Conservation (phyloP, 2,888 invertebrate genomes). For the Liposcelis brunnea region DNA sequence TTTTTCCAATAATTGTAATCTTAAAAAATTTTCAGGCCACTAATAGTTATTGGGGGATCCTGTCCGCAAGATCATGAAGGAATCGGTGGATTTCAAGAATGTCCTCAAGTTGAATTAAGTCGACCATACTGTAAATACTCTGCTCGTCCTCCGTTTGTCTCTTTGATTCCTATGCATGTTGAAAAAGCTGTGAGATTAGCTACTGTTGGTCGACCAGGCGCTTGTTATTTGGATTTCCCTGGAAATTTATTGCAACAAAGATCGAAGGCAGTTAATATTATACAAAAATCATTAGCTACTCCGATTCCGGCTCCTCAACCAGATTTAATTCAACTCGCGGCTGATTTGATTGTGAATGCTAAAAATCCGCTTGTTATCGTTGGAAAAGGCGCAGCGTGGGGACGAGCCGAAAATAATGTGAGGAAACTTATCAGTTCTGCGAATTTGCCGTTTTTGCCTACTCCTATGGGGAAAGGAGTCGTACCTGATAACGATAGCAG, state of each 20-base stretch:
- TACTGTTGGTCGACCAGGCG: constrained; percentile 78
- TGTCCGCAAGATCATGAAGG: constrained; percentile 84
- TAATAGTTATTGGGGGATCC: constrained; percentile 83
- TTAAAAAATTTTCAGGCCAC: constrained; percentile 38
- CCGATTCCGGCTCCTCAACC: constrained; percentile 54
- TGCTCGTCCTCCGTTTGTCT: constrained; percentile 65
- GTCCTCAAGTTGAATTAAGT: constrained; percentile 74
- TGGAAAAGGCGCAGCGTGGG: constrained; percentile 81
- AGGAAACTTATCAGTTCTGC: constrained; percentile 49
- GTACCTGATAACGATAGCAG: constrained; percentile 23
- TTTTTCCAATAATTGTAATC: constrained; percentile 1
- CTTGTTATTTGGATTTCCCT: constrained; percentile 78
- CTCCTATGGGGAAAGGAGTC: constrained; percentile 73
- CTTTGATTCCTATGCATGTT: constrained; percentile 72
- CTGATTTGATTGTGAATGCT: constrained; percentile 47
- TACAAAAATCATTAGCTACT: constrained; percentile 33
- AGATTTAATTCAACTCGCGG: constrained; percentile 47
- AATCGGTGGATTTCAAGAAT: constrained; percentile 93
- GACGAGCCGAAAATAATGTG: constrained; percentile 54
- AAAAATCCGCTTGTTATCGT: constrained; percentile 73
- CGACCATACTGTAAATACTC: constrained; percentile 85
- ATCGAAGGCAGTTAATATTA: constrained; percentile 23
- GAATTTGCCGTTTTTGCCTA: constrained; percentile 76
- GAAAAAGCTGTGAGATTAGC: constrained; percentile 78
- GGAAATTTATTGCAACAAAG: constrained; percentile 55